Percentiles rank a stretch among this genome's conserved stretches.
Evolutionary conservation across 2,797 vertebrate genomes (phyloP).

Genomic region (Notamacropus eugenii): DNA sequence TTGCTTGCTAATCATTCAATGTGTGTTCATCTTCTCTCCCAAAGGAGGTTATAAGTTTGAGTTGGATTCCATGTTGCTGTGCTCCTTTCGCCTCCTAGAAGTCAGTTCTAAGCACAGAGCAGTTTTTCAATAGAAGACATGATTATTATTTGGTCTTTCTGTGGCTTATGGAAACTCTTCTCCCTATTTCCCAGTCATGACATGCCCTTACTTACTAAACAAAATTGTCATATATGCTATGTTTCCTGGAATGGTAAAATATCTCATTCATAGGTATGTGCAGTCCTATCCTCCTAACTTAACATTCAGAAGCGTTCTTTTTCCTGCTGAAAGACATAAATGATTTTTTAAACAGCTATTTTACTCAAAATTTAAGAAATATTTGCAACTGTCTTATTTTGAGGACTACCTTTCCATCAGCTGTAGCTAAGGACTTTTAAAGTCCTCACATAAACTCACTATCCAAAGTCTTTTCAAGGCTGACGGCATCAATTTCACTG

Average conservation of each 20-base stretch:
- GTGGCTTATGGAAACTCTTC: not conserved
- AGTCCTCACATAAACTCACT: not conserved
- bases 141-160: not conserved
- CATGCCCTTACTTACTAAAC: not conserved
- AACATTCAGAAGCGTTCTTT: not conserved
- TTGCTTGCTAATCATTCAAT: not conserved
- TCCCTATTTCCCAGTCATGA: not conserved
- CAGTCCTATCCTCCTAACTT: not conserved
- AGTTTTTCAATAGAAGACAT: not conserved
- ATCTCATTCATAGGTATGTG: not conserved
- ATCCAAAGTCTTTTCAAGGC: not conserved
- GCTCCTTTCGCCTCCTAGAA: not conserved
- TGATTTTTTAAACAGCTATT: not conserved
- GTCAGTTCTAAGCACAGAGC: not conserved
- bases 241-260: not conserved
- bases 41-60: not conserved
- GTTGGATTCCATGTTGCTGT: not conserved
- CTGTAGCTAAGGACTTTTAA: not conserved
- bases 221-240: not conserved
- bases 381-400: not conserved
- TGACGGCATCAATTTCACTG: not conserved
- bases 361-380: not conserved
- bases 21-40: not conserved
- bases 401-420: not conserved
- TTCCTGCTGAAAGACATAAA: not conserved